Base-by-base conservation (phyloP, 2,113 vertebrate species). In the Vicugna pacos region DNA sequence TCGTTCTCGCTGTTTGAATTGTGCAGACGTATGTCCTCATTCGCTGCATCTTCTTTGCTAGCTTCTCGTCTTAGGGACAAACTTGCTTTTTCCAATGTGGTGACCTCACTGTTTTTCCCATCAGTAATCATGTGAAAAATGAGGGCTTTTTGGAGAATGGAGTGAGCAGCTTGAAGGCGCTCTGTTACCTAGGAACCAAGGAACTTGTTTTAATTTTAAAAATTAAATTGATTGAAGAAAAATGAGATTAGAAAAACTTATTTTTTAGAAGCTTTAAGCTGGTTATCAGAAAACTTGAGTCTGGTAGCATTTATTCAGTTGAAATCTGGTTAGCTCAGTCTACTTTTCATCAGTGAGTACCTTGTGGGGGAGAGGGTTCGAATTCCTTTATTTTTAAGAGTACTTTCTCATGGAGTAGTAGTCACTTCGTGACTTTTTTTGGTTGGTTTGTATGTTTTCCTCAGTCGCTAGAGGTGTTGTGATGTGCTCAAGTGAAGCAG, bases 191-290 rank as follows among this genome's bases (percentile, higher is more conserved):
- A 56, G 67, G 15, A 85, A 52, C 54, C 16, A 26, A 42, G 35
- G 38, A 12, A 19, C 32, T 94, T 79, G 58, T 2, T n/a, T 82
- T 52, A 79, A 73, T 75, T 35, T 75, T 92, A 76, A 52, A 76
- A 70, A 79, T 64, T 42, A 91, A 91, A n/a, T 19, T 65, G 22
- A 20, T 11, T 76, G 30, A 58, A 88, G 50, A 93, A 90, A 94
- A 60, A 19, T 15, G 28, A 60, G 35, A 32, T n/a, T 62, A 64
- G 58, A 81, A 50, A 85, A 80, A 65, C 92, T 35, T 69, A 11
- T 24, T 93, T 95, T 81, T 76, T 8, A 46, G 72, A 32, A 93
- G 83, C 69, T 30, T 84, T 26, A 30, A 50, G 24, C 77, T 82
- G 69, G 28, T 82, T 50, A 30, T 54, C 17, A 62, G 46, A 80